Percentiles rank a stretch among this genome's conserved stretches.
Evolutionary conservation across 1,140 invertebrate genomes (phyloP).

Genomic region (Cydia splendana): DNA sequence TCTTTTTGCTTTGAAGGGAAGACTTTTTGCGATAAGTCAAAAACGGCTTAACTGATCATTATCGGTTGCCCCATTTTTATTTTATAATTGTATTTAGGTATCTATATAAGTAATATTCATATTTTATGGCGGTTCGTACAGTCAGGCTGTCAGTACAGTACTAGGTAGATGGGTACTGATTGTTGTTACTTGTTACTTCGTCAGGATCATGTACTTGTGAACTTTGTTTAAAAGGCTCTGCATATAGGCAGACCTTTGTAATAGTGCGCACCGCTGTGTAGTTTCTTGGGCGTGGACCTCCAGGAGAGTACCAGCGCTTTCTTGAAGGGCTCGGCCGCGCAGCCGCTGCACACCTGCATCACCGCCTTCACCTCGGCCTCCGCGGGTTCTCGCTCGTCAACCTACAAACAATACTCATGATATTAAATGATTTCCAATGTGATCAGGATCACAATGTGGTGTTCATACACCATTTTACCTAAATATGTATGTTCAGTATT

Average conservation of each 20-base stretch:
- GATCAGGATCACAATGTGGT: no score
- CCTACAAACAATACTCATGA: conserved; percentile 52
- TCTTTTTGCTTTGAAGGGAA: no score
- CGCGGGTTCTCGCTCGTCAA: conserved; percentile 88
- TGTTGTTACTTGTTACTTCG: neutral
- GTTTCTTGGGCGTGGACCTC: conserved; percentile 86
- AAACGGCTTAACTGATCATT: no score
- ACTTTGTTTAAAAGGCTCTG: conserved; percentile 83
- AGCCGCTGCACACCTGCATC: conserved; percentile 88
- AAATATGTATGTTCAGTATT: no score
- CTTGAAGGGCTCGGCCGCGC: conserved; percentile 86
- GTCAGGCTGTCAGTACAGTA: neutral
- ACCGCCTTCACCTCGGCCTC: conserved; percentile 89
- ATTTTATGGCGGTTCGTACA: neutral
- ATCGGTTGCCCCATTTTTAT: no score
- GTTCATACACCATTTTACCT: no score
- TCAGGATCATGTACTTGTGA: neutral
- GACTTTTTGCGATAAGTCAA: no score
- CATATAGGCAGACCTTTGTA: conserved; percentile 84
- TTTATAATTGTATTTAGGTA: no score
- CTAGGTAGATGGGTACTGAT: neutral
- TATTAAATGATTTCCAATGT: no score
- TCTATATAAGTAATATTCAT: neutral
- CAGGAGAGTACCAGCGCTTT: conserved; percentile 88
- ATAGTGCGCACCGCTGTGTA: conserved; percentile 86